Evolutionary conservation across 1,140 invertebrate genomes (phyloP), one percentile per base, ranked within the genome.

Genomic region (Leptopilina clavipes): DNA sequence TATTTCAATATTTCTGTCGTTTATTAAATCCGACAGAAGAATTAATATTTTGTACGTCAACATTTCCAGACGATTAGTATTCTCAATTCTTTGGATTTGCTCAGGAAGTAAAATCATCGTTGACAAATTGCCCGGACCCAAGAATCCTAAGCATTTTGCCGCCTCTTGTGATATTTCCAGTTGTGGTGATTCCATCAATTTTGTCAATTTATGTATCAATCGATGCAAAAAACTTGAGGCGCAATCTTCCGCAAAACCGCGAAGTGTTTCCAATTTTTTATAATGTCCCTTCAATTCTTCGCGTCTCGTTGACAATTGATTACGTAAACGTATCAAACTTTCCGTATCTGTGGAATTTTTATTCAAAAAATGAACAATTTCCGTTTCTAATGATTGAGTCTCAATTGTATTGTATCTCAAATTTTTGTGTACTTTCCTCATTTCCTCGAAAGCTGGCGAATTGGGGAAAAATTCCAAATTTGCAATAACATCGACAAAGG

Each of bases 61-160:
- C n/a, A 88, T 81, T 1, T 86, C 76, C 37, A 83, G 77, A 17
- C 86, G 84, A 11, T 88, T 72, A 11, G 86, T 82, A 2, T 79
- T 73, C 77, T 91, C 86, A 12, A 80, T 79, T 0, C 81, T 75
- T 8, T 87, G 79, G 45, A 81, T 85, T 74, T 90, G 90, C 77
- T 92, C 90, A 18, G 92, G 90, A 83, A 93, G 92, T 10, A 95
- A 87, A 10, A 95, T 93, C 22, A 95, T 89, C 0, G 94, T 94
- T 31, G 92, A 92, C 31, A 97, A 90, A 87, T 96, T 92, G 10
- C 93, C 91, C 0, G 95, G 93, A 0, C 96, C 96, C 11, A 97
- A 90, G 89, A 95, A 93, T 3, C 95, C 95, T 17, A 98, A 88
- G 87, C 96, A 97, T 81, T 92, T 92, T 3, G 93, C 91, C 0